Percentiles rank a stretch among this genome's conserved stretches.
phyloP scores from a whole-genome alignment of 2,888 invertebrate genomes.

The Drosophila stalkeri region DNA sequence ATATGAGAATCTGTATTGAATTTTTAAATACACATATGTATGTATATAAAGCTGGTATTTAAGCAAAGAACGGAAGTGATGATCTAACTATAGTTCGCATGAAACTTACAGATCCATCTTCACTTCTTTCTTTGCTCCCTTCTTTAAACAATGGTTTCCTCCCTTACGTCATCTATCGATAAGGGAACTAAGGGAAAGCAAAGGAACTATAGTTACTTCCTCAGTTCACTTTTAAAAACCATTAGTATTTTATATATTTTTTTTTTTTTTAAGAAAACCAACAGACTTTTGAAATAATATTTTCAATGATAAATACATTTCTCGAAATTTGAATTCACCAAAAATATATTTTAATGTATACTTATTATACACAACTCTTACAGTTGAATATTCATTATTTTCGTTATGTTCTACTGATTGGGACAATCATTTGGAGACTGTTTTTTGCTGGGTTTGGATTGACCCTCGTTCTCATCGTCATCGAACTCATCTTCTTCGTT shows the following conservation, averaged over 20 bases:
- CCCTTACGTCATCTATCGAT: too few species aligned
- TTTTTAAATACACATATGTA: neutral
- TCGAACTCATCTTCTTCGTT: slow-evolving; percentile 87
- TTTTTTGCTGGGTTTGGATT: slow-evolving; percentile 82
- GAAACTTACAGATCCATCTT: neutral
- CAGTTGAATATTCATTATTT: slow-evolving; percentile 34
- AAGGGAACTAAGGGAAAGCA: too few species aligned
- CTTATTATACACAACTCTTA: slow-evolving; percentile 58
- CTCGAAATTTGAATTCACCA: slow-evolving; percentile 67
- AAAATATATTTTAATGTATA: slow-evolving; percentile 64
- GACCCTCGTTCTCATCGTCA: slow-evolving; percentile 88
- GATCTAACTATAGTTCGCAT: neutral
- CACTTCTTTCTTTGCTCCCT: neutral
- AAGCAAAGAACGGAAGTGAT: neutral
- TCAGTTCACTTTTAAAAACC: too few species aligned
- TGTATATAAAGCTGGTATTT: neutral
- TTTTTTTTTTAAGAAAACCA: neutral
- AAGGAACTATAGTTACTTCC: too few species aligned
- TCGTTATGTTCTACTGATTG: slow-evolving; percentile 87
- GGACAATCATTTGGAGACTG: slow-evolving; percentile 89
- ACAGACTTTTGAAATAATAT: neutral
- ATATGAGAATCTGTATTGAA: neutral
- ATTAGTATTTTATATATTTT: neutral
- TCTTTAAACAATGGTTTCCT: too few species aligned
- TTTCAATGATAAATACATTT: slow-evolving; percentile 16